Evolutionary conservation across 2,113 vertebrate species (phyloP), one percentile per base, ranked within the genome.

Genomic region (Syngnathoides biaculeatus): DNA sequence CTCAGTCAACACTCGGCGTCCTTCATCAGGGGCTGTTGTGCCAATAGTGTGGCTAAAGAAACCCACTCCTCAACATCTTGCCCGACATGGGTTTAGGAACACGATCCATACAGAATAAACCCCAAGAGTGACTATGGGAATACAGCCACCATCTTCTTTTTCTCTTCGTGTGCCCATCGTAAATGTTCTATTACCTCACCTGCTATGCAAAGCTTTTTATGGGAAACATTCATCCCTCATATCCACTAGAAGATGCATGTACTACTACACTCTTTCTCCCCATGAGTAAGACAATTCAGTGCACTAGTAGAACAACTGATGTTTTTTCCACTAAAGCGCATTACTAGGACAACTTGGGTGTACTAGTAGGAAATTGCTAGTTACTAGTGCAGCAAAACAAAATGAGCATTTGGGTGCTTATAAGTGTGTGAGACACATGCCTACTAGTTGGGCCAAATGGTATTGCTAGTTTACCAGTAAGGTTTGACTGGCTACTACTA

Each of bases 111-210:
- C 2, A 8, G 35, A 59, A 59, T 59, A 38, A 59, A 59, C 58
- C 58, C 40, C 19, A n/a, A 40, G 13, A 43, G 20, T 8, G 39
- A 38, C 3, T 15, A 24, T 64, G 72, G 64, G 71, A 68, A 38
- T 42, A 39, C 59, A 64, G 64, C 60, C 39, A 14, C 35, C 38
- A 62, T 64, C 68, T 75, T 64, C 64, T 42, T 57, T 75, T 70
- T 55, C 14, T 61, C 52, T 45, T 17, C 38, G 20, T 39, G 58
- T 52, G 65, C 57, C 20, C 50, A 69, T 55, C n/a, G 48, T 81
- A 64, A 40, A 67, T 4, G 66, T 83, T 78, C 74, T 74, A 74
- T 81, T 67, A 38, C 75, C 59, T 67, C n/a, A 63, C 55, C 63
- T 76, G 68, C 2, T 26, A 14, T 26, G 4, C 14, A 53, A 14